phyloP scores from a whole-genome alignment of 2,113 vertebrate genomes.

The Gulo gulo region DNA sequence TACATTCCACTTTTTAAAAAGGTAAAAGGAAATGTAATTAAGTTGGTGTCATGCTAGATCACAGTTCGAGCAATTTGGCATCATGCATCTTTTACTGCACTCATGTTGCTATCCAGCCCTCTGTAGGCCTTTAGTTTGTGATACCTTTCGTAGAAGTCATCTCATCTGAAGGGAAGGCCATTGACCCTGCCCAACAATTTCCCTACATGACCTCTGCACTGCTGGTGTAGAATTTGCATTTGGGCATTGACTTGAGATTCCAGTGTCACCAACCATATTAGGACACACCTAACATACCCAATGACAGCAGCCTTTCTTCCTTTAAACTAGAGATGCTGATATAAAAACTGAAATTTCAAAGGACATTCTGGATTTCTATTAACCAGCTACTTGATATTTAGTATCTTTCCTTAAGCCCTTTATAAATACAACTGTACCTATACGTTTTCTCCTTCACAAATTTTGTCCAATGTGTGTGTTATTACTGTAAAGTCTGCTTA shows the following conservation, averaged over 20 bases:
- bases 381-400: not conserved
- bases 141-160: not conserved
- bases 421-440: not conserved
- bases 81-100: not conserved
- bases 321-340: not conserved
- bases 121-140: not conserved
- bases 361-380: not conserved
- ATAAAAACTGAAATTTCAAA: conserved; percentile 14
- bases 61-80: not conserved
- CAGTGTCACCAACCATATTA: not conserved
- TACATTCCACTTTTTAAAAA: not conserved
- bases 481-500: not conserved
- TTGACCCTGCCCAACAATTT: not conserved
- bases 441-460: not conserved
- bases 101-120: not conserved
- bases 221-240: not conserved
- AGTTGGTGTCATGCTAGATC: not conserved
- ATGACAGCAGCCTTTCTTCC: not conserved
- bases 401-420: not conserved
- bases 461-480: not conserved
- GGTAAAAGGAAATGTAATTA: not conserved
- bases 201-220: not conserved
- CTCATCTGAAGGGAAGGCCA: not conserved
- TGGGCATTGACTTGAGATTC: not conserved
- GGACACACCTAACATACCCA: not conserved